A percentile compares a stretch with the other conserved stretches of the same genome.
These are phyloP conservation scores for Muschampia plurimacula DNA, from an alignment of 2,888 invertebrate species.

Conservation along the genomic window DNA sequence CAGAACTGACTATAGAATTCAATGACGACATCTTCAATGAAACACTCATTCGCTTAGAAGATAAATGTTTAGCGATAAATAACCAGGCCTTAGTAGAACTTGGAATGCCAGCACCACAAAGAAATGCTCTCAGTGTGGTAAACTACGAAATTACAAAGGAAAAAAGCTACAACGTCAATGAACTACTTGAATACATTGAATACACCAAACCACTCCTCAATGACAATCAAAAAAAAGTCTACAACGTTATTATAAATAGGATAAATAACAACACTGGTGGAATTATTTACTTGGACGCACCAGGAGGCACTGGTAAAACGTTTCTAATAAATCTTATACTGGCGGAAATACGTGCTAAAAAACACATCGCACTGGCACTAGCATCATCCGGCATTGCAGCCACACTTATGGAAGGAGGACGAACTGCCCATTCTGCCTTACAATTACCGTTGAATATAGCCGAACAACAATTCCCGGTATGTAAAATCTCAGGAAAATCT, in stretches of 20 bases:
- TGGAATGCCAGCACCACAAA: conserved; percentile 26
- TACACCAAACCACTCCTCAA: conserved; percentile 36
- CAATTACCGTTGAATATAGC: conserved; percentile 5
- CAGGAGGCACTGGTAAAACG: conserved; percentile 47
- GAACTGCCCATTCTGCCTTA: conserved; percentile 46
- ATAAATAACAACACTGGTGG: conserved; percentile 48
- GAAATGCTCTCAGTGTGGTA: conserved; percentile 23
- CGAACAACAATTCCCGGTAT: conserved; percentile 7
- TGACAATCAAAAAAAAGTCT: conserved; percentile 47
- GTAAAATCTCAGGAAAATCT: conserved; percentile 7
- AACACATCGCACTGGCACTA: conserved; percentile 45
- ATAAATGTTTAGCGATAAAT: conserved; percentile 12
- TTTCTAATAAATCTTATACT: conserved; percentile 47
- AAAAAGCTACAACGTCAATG: conserved; percentile 34
- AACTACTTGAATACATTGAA: conserved; percentile 31
- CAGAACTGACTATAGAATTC: conserved; percentile 9
- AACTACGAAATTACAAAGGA: background rate
- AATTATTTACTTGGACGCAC: conserved; percentile 46
- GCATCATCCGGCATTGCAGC: conserved; percentile 46
- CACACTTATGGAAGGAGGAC: conserved; percentile 44
- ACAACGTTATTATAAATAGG: conserved; percentile 49
- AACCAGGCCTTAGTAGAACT: conserved; percentile 9
- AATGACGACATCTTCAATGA: conserved; percentile 6
- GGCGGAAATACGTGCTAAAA: conserved; percentile 44
- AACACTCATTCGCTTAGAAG: conserved; percentile 1